Evolutionary conservation across 1,140 invertebrate genomes (phyloP).

Genomic region (Maconellicoccus hirsutus): DNA sequence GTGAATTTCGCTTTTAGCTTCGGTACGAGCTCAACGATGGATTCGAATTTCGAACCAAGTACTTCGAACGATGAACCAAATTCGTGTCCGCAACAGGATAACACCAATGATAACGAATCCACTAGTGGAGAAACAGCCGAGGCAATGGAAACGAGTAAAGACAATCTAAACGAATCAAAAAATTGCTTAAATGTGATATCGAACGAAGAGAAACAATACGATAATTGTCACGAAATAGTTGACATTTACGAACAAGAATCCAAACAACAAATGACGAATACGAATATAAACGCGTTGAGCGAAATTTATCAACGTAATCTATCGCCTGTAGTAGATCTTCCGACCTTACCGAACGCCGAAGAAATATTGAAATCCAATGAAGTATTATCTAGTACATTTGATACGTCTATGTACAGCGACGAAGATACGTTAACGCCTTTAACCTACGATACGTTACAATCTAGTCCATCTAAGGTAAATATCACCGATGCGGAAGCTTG

Average conservation of each 20-base stretch:
- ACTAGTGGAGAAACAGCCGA: too few species aligned
- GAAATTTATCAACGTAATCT: not conserved
- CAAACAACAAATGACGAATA: not conserved
- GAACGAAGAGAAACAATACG: slow-evolving; percentile 1
- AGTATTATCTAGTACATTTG: not conserved
- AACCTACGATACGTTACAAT: not conserved
- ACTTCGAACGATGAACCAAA: not conserved
- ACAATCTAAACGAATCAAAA: not conserved
- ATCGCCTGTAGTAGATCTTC: not conserved
- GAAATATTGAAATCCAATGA: not conserved
- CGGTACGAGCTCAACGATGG: not conserved
- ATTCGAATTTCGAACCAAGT: not conserved
- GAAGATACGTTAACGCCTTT: not conserved
- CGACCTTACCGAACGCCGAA: not conserved
- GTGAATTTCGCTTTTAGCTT: not conserved
- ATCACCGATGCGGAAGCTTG: not conserved
- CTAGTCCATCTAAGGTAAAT: not conserved
- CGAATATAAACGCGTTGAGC: not conserved
- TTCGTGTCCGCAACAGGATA: not conserved
- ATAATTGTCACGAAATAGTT: not conserved
- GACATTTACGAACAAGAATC: not conserved
- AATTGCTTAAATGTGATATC: not conserved
- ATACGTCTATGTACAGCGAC: not conserved
- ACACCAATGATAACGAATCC: not conserved
- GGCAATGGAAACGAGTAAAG: not conserved